Base-by-base conservation (phyloP, 2,888 invertebrate species). In the Atherix ibis region DNA sequence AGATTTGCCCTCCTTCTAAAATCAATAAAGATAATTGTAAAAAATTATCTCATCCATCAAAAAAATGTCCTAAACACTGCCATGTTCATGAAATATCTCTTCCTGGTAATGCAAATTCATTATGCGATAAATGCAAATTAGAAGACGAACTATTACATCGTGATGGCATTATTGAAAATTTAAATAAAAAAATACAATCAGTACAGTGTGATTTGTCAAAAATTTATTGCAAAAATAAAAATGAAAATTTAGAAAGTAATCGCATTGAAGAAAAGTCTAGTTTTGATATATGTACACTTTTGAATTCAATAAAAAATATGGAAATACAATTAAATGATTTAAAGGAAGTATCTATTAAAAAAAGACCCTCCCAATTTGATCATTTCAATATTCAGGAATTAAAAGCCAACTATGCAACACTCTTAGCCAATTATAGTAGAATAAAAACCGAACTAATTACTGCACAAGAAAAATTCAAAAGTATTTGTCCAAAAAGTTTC, bases 1-100 rank as follows among this genome's bases (percentile, higher is more conserved):
- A n/a, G n/a, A n/a, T n/a, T n/a, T n/a, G n/a, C n/a, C n/a, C n/a
- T n/a, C 47, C 63, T 63, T 46, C 54, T 63, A 45, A 62, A 71
- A 8, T 65, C 70, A 44, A 69, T 26, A 6, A 22, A 18, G 12
- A n/a, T n/a, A n/a, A n/a, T n/a, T n/a, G 18, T 17, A 6, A 8
- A 16, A 22, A 17, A 28, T n/a, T n/a, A n/a, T n/a, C n/a, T n/a
- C n/a, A n/a, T n/a, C n/a, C 4, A 5, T 18, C 19, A 5, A 37
- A 37, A 13, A 36, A 70, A 47, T 58, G 76, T 38, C 68, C 62
- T 38, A 73, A 76, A 49, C 72, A 73, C 44, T 70, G 74, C 52
- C 67, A 67, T 43, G 70, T 75, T 70, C 75, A 76, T 47, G 76
- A 76, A 51, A 71, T 68, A 52, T 57, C 77, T 33, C 74, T 69